Percentiles rank a stretch among this genome's conserved stretches.
Conservation (phyloP, 2,888 invertebrate genomes). For the Chymomyza amoena region DNA sequence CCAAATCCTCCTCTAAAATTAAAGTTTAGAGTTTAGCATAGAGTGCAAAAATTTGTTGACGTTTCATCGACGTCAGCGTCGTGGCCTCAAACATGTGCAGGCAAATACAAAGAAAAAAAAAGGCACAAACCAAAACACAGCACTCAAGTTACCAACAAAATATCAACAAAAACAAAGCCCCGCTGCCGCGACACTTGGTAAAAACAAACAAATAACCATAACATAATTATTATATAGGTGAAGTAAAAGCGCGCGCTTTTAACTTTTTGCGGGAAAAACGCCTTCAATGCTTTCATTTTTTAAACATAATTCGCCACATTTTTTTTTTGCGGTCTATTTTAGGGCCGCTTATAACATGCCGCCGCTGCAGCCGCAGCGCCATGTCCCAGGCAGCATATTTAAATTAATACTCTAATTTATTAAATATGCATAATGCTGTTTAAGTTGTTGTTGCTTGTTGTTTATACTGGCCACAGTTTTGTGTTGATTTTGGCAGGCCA, state of each 20-base stretch:
- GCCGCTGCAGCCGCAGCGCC: constrained; percentile 10
- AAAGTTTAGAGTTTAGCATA: not conserved
- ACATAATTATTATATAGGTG: constrained; percentile 12
- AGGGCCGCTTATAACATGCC: constrained; percentile 29
- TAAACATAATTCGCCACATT: constrained; percentile 14
- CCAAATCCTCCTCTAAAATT: constrained; percentile 66
- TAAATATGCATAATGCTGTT: not conserved
- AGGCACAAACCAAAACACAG: not conserved
- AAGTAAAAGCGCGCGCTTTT: constrained; percentile 41
- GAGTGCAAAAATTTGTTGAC: not conserved
- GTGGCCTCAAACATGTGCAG: constrained; percentile 6
- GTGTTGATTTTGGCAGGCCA: constrained; percentile 37
- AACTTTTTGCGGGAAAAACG: constrained; percentile 29
- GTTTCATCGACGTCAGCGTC: not conserved
- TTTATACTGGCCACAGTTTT: not conserved
- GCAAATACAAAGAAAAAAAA: constrained; percentile 3
- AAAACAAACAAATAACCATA: constrained; percentile 10
- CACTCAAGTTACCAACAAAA: constrained; percentile 38
- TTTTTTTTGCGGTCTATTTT: constrained; percentile 24
- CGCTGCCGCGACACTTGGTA: constrained; percentile 8
- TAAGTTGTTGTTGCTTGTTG: constrained; percentile 1
- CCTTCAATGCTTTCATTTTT: not conserved
- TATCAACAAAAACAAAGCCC: constrained; percentile 36
- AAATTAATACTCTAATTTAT: not conserved
- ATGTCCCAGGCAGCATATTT: not conserved